These are phyloP conservation scores for Xenus cinereus DNA, from an alignment of 2,113 vertebrate species.

Conservation along the genomic window DNA sequence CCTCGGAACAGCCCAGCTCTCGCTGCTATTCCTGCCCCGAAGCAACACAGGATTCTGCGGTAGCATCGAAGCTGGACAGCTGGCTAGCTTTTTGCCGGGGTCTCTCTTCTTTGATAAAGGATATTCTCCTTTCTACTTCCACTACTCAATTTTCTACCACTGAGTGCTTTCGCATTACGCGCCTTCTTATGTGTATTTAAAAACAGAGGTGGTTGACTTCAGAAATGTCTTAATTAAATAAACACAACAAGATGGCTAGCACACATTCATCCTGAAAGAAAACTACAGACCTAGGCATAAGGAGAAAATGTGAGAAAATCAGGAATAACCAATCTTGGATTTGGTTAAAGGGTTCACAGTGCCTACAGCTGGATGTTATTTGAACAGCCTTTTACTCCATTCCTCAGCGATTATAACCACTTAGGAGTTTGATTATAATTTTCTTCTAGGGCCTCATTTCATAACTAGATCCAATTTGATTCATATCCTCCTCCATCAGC, in stretches of 20 bases:
- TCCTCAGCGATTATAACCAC: not conserved
- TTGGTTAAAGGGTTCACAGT: not conserved
- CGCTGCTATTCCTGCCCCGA: fast-evolving
- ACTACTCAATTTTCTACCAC: not conserved
- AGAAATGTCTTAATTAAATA: not conserved
- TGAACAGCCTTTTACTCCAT: conserved; percentile 11
- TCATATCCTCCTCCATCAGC: conserved; percentile 47
- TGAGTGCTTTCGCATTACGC: not conserved
- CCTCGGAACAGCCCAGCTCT: fast-evolving
- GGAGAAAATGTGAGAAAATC: not conserved
- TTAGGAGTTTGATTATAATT: conserved; percentile 54
- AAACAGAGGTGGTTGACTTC: not conserved
- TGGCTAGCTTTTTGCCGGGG: not conserved
- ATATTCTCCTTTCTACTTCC: not conserved
- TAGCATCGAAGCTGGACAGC: fast-evolving
- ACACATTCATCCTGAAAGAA: not conserved
- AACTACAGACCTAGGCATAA: not conserved
- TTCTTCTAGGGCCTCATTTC: conserved; percentile 53
- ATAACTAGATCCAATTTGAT: conserved; percentile 51
- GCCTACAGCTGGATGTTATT: conserved; percentile 23
- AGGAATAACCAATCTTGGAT: not conserved
- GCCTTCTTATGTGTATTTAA: not conserved
- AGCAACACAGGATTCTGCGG: not conserved
- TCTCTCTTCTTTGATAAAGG: not conserved
- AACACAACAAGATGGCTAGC: not conserved